Conservation (phyloP, 23 tunicate species). For the Ascidia mentula region DNA sequence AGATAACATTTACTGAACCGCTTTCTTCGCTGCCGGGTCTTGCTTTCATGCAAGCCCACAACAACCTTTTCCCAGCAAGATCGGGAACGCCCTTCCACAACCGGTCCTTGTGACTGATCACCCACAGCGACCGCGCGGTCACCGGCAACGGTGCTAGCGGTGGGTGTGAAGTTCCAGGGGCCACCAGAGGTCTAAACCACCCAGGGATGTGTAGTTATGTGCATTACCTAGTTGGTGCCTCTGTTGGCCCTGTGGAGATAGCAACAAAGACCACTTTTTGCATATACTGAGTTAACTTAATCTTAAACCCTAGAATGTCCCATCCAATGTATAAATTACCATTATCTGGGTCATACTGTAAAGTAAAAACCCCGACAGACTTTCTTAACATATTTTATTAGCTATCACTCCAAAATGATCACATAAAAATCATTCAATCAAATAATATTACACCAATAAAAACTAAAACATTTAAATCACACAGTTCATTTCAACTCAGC, state of each 20-base stretch:
- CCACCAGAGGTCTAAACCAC: constrained; percentile 15
- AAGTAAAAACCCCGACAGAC: too few species aligned
- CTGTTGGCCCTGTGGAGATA: constrained; percentile 44
- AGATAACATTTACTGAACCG: constrained; percentile 52
- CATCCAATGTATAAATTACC: too few species aligned
- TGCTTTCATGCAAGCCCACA: constrained; percentile 59
- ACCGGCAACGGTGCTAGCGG: constrained; percentile 58
- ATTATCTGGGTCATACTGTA: too few species aligned
- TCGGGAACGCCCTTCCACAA: constrained; percentile 57
- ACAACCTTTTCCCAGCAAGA: constrained; percentile 2
- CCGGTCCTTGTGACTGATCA: constrained; percentile 38
- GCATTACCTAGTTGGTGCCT: constrained; percentile 15
- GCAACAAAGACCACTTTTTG: background rate
- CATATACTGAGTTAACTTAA: too few species aligned
- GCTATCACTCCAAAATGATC: too few species aligned
- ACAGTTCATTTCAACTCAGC: too few species aligned
- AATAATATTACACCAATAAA: too few species aligned
- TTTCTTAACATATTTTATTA: too few species aligned
- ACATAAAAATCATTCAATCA: too few species aligned
- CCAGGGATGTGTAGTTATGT: background rate
- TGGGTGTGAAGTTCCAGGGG: constrained; percentile 67
- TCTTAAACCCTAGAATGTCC: too few species aligned
- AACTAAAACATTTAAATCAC: too few species aligned
- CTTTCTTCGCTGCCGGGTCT: constrained; percentile 55
- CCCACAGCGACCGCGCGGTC: constrained; percentile 79